Evolutionary conservation across 2,113 vertebrate genomes (phyloP).

Genomic region (human (Homo sapiens)): DNA sequence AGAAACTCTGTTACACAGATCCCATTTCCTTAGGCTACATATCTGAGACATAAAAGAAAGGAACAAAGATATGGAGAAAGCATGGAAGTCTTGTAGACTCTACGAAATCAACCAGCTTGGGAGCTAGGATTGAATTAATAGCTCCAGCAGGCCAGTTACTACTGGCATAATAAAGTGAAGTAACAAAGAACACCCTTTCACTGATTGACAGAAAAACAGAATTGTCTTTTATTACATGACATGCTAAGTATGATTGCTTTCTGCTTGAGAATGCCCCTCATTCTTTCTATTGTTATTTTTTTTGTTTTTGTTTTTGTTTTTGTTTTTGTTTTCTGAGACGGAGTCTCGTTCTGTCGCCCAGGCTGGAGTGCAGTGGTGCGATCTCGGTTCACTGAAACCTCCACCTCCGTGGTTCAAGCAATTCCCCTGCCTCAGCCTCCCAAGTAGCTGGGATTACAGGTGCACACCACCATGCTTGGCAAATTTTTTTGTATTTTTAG

Average conservation of each 20-base stretch:
- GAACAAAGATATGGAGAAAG: neutral
- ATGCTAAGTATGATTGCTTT: neutral
- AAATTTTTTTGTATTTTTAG: too few relatives aligned
- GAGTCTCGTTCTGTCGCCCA: too few relatives aligned
- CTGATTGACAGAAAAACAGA: neutral
- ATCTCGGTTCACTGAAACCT: too few relatives aligned
- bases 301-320: too few relatives aligned
- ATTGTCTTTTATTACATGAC: neutral
- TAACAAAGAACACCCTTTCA: neutral
- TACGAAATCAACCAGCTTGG: neutral
- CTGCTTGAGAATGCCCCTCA: neutral
- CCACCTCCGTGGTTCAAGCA: too few relatives aligned
- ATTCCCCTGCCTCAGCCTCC: too few relatives aligned
- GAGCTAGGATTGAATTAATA: neutral
- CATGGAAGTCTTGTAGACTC: neutral
- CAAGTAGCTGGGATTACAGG: too few relatives aligned
- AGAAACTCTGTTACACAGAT: neutral
- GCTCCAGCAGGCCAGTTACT: neutral
- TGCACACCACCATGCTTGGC: too few relatives aligned
- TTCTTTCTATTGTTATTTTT: neutral
- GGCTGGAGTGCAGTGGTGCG: too few relatives aligned
- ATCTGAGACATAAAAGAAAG: neutral
- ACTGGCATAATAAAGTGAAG: slow-evolving; percentile 1
- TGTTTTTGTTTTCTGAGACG: too few relatives aligned
- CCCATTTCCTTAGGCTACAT: neutral